Percentiles rank a stretch among this genome's conserved stretches.
Conservation (phyloP, 2,888 invertebrate species). For the Gasteruption jaculator region DNA sequence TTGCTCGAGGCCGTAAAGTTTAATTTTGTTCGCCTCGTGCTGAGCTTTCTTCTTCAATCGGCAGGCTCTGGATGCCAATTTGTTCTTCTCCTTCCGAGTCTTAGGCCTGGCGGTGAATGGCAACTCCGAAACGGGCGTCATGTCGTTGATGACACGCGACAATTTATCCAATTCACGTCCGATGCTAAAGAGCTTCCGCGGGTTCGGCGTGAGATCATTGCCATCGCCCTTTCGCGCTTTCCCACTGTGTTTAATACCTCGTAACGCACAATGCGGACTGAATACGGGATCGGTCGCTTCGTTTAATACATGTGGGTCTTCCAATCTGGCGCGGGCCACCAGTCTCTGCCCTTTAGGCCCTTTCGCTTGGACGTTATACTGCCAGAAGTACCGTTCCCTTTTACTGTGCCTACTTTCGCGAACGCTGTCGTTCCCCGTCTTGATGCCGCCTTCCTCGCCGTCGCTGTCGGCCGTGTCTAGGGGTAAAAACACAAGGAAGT, state of each 20-base stretch:
- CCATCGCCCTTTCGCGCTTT: conserved; percentile 96
- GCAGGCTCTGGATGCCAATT: conserved; percentile 93
- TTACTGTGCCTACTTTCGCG: conserved; percentile 52
- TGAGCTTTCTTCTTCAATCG: conserved; percentile 98
- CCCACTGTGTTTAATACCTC: conserved; percentile 87
- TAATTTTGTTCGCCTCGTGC: conserved; percentile 97
- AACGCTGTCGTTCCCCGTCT: too few species aligned
- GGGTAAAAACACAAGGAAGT: conserved; percentile 9
- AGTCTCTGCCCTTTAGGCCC: conserved; percentile 93
- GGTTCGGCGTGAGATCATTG: conserved; percentile 94
- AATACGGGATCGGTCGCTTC: conserved; percentile 95
- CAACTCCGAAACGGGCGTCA: conserved; percentile 92
- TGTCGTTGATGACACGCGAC: conserved; percentile 87
- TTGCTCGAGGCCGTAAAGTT: conserved; percentile 85
- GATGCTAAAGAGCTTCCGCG: conserved; percentile 83
- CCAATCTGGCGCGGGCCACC: conserved; percentile 76
- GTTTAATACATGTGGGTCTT: conserved; percentile 88
- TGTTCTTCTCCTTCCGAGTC: conserved; percentile 97
- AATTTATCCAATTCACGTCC: conserved; percentile 90
- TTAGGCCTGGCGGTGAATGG: conserved; percentile 85
- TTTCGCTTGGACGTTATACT: conserved; percentile 97
- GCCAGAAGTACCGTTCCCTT: conserved; percentile 92
- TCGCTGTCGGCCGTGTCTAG: conserved; percentile 66
- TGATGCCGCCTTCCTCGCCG: conserved; percentile 49
- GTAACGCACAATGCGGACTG: conserved; percentile 84